A percentile compares a stretch with the other conserved stretches of the same genome.
These are phyloP conservation scores for Clistopyga incitator DNA, from an alignment of 2,888 invertebrate genomes.

Conservation along the genomic window DNA sequence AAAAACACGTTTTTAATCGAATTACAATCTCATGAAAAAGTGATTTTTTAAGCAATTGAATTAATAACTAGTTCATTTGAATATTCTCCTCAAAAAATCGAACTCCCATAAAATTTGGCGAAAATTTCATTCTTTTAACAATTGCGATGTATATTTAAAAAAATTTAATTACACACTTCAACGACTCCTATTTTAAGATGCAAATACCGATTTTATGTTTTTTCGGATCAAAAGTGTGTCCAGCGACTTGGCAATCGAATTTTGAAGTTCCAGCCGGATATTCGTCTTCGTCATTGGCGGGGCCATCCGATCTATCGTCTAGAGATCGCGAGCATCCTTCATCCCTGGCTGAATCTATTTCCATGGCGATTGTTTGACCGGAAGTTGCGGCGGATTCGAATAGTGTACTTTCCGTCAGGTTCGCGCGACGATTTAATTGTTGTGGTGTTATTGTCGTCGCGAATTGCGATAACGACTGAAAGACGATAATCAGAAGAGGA, in stretches of 20 bases:
- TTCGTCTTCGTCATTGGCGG: conserved; percentile 49
- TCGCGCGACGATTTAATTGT: conserved; percentile 22
- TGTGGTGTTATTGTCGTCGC: not conserved
- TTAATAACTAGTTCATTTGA: too few relatives aligned
- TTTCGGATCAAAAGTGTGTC: conserved; percentile 86
- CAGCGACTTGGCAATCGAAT: conserved; percentile 88
- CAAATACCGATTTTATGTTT: conserved; percentile 86
- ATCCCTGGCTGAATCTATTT: conserved; percentile 24
- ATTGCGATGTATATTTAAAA: too few relatives aligned
- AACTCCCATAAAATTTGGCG: too few relatives aligned
- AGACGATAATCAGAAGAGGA: not conserved
- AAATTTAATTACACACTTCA: too few relatives aligned
- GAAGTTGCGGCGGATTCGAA: conserved; percentile 54
- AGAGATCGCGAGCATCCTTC: conserved; percentile 15
- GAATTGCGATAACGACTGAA: not conserved
- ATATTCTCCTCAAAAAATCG: too few relatives aligned
- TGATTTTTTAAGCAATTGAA: too few relatives aligned
- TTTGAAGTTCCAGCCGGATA: conserved; percentile 82
- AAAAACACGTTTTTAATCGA: too few relatives aligned
- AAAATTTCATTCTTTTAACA: too few relatives aligned
- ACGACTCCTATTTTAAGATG: not conserved
- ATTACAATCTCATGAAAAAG: too few relatives aligned
- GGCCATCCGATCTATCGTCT: conserved; percentile 44
- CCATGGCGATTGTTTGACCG: conserved; percentile 49
- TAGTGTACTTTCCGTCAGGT: conserved; percentile 17